phyloP scores from a whole-genome alignment of 2,797 vertebrate genomes.

The Micromesistius poutassou region DNA sequence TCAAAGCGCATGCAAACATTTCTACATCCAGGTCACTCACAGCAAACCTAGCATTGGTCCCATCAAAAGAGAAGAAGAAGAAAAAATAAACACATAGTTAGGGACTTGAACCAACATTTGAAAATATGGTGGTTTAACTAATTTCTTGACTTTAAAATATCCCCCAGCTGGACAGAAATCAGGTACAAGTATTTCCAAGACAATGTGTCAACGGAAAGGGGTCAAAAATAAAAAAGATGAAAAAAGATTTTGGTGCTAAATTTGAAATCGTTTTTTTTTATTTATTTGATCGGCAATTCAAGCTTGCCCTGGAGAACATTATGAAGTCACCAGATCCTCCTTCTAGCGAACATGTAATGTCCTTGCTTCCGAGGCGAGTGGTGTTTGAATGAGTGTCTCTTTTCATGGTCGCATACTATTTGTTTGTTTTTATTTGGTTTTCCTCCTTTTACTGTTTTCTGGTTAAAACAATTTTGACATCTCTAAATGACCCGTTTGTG shows the following conservation, averaged over 20 bases:
- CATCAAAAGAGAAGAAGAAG: constrained; percentile 17
- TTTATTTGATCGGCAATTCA: constrained; percentile 28
- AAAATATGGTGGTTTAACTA: constrained; percentile 55
- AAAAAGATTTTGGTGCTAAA: constrained; percentile 59
- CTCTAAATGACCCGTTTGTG: constrained; percentile 65
- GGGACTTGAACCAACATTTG: constrained; percentile 2
- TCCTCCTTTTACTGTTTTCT: constrained; percentile 52
- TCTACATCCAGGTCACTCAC: constrained; percentile 48
- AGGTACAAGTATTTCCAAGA: constrained; percentile 58
- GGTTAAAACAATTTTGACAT: constrained; percentile 62
- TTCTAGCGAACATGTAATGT: constrained; percentile 39
- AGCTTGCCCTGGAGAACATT: constrained; percentile 36
- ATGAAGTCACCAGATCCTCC: constrained; percentile 29
- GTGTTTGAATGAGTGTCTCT: constrained; percentile 68
- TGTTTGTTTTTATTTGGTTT: constrained; percentile 39
- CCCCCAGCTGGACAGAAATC: neutral
- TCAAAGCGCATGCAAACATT: constrained; percentile 72
- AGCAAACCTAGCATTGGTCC: constrained; percentile 49
- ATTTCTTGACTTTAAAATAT: constrained; percentile 51
- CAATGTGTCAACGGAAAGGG: constrained; percentile 8
- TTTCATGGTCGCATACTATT: constrained; percentile 56
- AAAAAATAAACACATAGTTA: neutral
- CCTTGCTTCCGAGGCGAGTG: constrained; percentile 39
- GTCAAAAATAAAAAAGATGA: constrained; percentile 25
- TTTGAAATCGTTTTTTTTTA: constrained; percentile 34